Evolutionary conservation across 2,113 vertebrate genomes (phyloP).

Genomic region (Hemichromis elongatus): DNA sequence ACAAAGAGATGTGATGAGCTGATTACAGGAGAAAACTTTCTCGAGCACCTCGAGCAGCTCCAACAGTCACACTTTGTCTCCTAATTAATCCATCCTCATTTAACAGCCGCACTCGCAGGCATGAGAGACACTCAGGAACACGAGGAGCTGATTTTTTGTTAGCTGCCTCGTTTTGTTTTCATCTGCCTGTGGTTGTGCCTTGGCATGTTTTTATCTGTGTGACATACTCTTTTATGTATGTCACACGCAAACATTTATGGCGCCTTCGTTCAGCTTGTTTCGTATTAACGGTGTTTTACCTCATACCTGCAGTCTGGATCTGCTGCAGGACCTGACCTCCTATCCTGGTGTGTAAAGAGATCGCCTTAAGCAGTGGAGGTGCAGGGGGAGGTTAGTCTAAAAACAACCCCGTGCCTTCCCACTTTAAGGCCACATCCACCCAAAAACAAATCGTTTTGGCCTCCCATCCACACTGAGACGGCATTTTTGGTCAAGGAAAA

Average conservation of each 20-base stretch:
- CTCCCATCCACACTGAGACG: no score
- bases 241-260: background rate
- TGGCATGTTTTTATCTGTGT: background rate
- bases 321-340: background rate
- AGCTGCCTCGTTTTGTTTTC: background rate
- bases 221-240: background rate
- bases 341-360: background rate
- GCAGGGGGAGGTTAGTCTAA: background rate
- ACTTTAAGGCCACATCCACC: no score
- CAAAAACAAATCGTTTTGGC: no score
- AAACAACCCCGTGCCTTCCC: background rate
- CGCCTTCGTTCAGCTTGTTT: background rate
- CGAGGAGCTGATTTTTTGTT: background rate
- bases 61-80: background rate
- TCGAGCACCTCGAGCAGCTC: background rate
- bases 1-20: background rate
- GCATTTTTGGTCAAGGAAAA: no score
- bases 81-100: background rate
- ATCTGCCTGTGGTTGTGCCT: background rate
- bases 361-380: background rate
- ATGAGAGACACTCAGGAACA: no score
- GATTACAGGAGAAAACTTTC: background rate
- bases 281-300: background rate
- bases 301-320: background rate
- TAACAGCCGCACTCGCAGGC: background rate